Evolutionary conservation across 2,888 invertebrate species (phyloP).

Genomic region (Ctenicera cuprea): DNA sequence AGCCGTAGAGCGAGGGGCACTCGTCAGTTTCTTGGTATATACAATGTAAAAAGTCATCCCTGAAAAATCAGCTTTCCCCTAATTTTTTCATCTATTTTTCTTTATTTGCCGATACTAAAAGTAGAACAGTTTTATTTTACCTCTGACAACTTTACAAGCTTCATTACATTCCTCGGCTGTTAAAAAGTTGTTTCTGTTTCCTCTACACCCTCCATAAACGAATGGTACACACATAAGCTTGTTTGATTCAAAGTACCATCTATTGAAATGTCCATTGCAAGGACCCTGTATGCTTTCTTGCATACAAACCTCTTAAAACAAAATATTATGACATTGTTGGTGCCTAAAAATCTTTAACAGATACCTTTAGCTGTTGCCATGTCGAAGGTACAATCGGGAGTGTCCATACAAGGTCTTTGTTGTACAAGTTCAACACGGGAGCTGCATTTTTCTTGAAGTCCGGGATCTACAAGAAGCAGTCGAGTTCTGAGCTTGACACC

Average conservation of each 20-base stretch:
- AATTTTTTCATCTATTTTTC: no score
- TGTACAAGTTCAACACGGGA: conserved; percentile 83
- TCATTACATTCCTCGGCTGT: conserved; percentile 84
- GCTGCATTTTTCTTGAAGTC: conserved; percentile 79
- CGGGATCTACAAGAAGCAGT: conserved; percentile 80
- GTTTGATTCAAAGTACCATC: conserved; percentile 89
- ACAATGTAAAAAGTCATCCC: no score
- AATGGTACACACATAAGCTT: conserved; percentile 90
- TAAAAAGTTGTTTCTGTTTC: conserved; percentile 94
- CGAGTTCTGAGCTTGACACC: conserved; percentile 86
- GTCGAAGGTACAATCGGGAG: conserved; percentile 82
- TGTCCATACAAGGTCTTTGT: conserved; percentile 82
- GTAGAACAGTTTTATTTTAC: conserved; percentile 65
- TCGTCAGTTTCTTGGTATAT: no score
- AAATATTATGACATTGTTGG: no score
- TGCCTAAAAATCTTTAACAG: no score
- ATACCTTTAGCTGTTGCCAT: conserved; percentile 86
- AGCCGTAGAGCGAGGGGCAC: no score
- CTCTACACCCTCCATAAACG: conserved; percentile 91
- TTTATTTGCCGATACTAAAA: no score
- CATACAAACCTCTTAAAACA: conserved; percentile 85
- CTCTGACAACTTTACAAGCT: conserved; percentile 80
- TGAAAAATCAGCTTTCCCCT: no score
- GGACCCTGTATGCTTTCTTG: conserved; percentile 87
- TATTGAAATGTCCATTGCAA: conserved; percentile 89